Base-by-base conservation (phyloP, 1,140 invertebrate genomes). In the Papilio polytes region DNA sequence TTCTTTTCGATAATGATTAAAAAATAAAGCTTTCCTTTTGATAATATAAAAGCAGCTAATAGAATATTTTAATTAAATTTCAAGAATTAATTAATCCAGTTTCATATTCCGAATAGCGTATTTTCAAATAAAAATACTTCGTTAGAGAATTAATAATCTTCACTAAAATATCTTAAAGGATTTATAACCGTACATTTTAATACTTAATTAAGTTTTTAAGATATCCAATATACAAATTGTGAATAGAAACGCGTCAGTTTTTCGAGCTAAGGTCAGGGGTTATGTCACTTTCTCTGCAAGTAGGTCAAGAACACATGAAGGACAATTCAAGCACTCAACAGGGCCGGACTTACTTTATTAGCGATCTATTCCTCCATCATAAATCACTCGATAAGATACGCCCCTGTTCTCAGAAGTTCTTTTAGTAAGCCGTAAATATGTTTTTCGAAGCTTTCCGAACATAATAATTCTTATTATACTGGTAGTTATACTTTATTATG, bases 281-380 rank as follows among this genome's bases (percentile, higher is more conserved):
- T 85, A 85, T 85, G 86, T 85, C 83, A 83, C 81, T 84, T 70
- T 83, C 81, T 78, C 79, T 81, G 81, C 82, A 83, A 93, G 80
- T 91, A 73, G 92, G 92, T 93, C 92, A 93, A 93, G 92, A 88
- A 93, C 83, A 83, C 80, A 85, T 80, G 85, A 91, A 90, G 90
- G 90, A 91, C 88, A 86, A 85, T 77, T 81, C 78, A 80, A 84
- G 78, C 80, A 84, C 74, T 80, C 79, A 44, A 51, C 77, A 80
- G 74, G 84, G 81, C 80, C 83, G 73, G 85, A 82, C 84, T 83
- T 82, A 86, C 85, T 90, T 91, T 87, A 92, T 90, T 88, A 88
- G 81, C 85, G 84, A 86, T 90, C 87, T 85, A 88, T 82, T 79
- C 80, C 82, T 81, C 82, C 82, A 77, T 66, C 85, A 88, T 92